These are phyloP conservation scores for Loripinus fragilis DNA, from an alignment of 2,888 invertebrate species.

Conservation along the genomic window DNA sequence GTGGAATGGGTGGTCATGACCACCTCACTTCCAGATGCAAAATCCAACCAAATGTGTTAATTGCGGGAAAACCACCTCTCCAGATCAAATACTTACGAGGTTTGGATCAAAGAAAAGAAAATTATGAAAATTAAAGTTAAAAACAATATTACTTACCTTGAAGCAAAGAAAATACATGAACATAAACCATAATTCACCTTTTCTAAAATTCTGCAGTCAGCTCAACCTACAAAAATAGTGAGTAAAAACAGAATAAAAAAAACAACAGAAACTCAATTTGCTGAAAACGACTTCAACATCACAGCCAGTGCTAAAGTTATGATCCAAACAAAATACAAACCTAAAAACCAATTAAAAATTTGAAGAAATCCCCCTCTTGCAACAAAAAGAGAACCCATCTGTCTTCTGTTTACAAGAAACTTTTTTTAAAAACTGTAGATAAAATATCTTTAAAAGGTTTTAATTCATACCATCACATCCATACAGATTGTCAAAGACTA, in stretches of 20 bases:
- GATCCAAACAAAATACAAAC: background rate
- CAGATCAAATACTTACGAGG: background rate
- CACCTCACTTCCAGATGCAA: background rate
- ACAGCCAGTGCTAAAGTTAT: background rate
- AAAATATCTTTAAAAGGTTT: too few relatives aligned
- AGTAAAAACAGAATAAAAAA: background rate
- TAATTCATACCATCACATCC: too few relatives aligned
- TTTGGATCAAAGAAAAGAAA: background rate
- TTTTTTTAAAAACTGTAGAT: too few relatives aligned
- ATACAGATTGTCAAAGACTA: too few relatives aligned
- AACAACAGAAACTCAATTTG: background rate
- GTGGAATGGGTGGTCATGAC: background rate
- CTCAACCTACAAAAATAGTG: too few relatives aligned
- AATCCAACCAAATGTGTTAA: slow-evolving; percentile 15
- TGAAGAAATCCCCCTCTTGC: too few relatives aligned
- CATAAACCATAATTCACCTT: background rate
- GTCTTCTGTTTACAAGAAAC: too few relatives aligned
- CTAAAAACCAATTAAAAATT: too few relatives aligned
- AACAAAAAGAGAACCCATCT: too few relatives aligned
- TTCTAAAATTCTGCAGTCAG: background rate
- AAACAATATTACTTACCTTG: background rate
- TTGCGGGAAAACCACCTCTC: slow-evolving; percentile 5
- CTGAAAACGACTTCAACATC: background rate
- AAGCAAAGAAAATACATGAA: background rate
- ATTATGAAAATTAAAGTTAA: slow-evolving; percentile 4